Evolutionary conservation across 2,113 vertebrate genomes (phyloP).

Genomic region (Columba livia): DNA sequence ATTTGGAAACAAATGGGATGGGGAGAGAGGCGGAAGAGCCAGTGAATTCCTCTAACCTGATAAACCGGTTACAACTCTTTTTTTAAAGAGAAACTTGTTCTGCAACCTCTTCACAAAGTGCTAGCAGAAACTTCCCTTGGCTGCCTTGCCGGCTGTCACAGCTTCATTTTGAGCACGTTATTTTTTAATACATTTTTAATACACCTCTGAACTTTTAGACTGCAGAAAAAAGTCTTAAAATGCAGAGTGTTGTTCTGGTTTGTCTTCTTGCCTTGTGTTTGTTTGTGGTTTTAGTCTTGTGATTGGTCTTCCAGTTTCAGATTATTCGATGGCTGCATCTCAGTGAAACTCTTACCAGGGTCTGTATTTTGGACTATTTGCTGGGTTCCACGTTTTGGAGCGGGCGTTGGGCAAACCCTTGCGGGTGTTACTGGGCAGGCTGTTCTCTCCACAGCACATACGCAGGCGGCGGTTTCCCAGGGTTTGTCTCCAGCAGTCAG

Average conservation of each 20-base stretch:
- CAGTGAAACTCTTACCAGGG: not conserved
- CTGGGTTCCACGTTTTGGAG: not conserved
- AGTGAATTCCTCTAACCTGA: constrained; percentile 55
- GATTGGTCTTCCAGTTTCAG: not conserved
- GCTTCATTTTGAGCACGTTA: not conserved
- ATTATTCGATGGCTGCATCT: not conserved
- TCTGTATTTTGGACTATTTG: not conserved
- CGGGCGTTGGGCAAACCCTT: constrained; percentile 9
- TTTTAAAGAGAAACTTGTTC: constrained; percentile 57
- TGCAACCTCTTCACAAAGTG: constrained; percentile 15
- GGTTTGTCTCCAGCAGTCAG: not conserved
- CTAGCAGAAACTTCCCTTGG: not conserved
- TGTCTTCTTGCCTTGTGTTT: not conserved
- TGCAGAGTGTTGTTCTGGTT: not conserved
- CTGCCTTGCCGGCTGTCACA: not conserved
- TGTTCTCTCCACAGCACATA: not conserved
- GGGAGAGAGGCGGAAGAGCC: not conserved
- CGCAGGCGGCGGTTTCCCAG: not conserved
- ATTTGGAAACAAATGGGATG: not conserved
- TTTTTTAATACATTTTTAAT: not conserved
- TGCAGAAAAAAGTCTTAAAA: not conserved
- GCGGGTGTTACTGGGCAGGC: not conserved
- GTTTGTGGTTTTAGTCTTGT: not conserved
- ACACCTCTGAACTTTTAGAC: not conserved
- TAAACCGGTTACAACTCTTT: constrained; percentile 43